Evolutionary conservation across 2,113 vertebrate genomes (phyloP).

Genomic region (Hippocampus mohnikei): DNA sequence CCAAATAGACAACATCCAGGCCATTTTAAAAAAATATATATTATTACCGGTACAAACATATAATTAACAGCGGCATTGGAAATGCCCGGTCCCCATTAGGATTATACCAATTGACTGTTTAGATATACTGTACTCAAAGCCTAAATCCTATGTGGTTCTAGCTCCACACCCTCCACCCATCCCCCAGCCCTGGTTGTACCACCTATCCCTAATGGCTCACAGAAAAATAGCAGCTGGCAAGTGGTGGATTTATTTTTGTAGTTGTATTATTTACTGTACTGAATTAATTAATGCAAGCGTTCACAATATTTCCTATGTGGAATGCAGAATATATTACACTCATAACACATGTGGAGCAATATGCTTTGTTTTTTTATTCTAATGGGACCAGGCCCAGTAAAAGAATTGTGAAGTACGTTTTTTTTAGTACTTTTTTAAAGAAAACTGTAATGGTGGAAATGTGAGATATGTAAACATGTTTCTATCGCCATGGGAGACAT

Average conservation of each 20-base stretch:
- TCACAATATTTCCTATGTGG: not conserved
- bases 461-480: slow-evolving; percentile 61
- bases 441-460: not conserved
- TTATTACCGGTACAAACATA: slow-evolving; percentile 2
- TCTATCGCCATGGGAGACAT: slow-evolving; percentile 26
- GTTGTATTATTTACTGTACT: not conserved
- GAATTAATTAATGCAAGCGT: not conserved
- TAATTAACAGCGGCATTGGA: slow-evolving; percentile 38
- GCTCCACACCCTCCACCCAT: slow-evolving; percentile 3
- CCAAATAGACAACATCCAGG: slow-evolving; percentile 50
- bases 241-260: not conserved
- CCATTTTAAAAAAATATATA: slow-evolving; percentile 54
- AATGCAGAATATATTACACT: not conserved
- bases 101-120: slow-evolving; percentile 31
- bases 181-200: slow-evolving; percentile 45
- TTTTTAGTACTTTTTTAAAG: not conserved
- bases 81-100: slow-evolving; percentile 26
- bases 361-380: not conserved
- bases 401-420: not conserved
- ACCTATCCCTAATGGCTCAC: slow-evolving; percentile 32
- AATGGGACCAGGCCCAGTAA: not conserved
- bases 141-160: slow-evolving; percentile 44
- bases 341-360: not conserved
- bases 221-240: slow-evolving; percentile 12
- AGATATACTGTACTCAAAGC: slow-evolving; percentile 38